phyloP scores from a whole-genome alignment of 2,113 vertebrate genomes.

The Eira barbara region DNA sequence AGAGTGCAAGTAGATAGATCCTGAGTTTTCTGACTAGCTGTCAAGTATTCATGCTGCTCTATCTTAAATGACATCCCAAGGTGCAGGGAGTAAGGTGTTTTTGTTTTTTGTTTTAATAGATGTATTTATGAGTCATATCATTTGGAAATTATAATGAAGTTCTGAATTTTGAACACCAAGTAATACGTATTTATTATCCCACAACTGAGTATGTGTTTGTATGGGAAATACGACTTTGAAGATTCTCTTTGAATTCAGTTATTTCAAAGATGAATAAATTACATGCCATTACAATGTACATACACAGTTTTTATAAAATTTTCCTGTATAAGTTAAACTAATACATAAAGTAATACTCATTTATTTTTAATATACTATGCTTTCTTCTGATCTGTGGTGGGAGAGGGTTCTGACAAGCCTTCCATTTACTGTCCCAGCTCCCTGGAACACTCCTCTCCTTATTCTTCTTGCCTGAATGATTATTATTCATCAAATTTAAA shows the following conservation, averaged over 20 bases:
- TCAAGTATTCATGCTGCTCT: background rate
- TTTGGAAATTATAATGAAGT: background rate
- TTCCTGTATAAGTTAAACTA: background rate
- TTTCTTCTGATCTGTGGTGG: background rate
- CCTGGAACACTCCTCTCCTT: background rate
- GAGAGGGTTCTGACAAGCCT: background rate
- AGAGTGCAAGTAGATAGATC: background rate
- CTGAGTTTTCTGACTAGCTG: background rate
- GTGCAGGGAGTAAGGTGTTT: background rate
- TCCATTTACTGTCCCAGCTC: background rate
- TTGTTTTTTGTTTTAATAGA: background rate
- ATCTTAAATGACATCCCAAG: background rate
- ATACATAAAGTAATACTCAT: background rate
- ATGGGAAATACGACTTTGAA: background rate
- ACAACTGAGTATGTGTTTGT: background rate
- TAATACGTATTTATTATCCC: background rate
- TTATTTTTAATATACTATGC: background rate
- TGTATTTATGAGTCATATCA: background rate
- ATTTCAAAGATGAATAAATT: slow-evolving; percentile 10
- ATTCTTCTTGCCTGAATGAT: background rate
- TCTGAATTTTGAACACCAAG: background rate
- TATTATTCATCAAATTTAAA: background rate
- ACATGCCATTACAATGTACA: background rate
- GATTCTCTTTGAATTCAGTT: background rate
- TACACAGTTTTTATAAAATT: background rate